phyloP scores from a whole-genome alignment of 2,113 vertebrate genomes.

The Urocitellus parryii region DNA sequence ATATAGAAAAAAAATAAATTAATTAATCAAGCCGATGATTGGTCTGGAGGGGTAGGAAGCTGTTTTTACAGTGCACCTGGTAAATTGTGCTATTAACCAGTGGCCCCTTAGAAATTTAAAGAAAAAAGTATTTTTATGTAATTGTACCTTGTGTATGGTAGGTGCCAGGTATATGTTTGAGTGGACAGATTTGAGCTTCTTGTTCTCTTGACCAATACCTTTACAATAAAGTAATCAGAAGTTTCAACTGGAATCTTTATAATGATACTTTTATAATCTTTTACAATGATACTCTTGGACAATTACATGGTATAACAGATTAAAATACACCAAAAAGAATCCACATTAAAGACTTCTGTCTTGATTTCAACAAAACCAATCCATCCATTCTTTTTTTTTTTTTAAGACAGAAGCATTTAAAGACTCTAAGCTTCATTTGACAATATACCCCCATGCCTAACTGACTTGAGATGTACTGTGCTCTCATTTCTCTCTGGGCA shows the following conservation, averaged over 20 bases:
- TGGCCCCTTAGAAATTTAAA: constrained; percentile 54
- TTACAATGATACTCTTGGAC: neutral
- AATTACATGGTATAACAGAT: neutral
- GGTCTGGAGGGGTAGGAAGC: constrained; percentile 75
- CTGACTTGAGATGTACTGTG: neutral
- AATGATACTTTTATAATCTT: too few species aligned
- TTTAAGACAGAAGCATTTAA: neutral
- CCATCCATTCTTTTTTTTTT: neutral
- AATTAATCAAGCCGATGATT: constrained; percentile 79
- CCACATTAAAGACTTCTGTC: neutral
- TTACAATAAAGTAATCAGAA: neutral
- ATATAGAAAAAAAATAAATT: too few species aligned
- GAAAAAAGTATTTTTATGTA: constrained; percentile 44
- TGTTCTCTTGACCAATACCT: neutral
- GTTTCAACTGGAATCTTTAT: neutral
- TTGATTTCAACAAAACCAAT: neutral
- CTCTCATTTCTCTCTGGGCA: neutral
- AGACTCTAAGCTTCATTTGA: neutral
- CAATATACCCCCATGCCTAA: neutral
- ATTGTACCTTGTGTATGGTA: neutral
- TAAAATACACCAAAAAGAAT: neutral
- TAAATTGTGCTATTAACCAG: constrained; percentile 66
- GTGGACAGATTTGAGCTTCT: neutral
- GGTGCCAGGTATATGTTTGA: neutral
- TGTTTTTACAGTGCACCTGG: constrained; percentile 77